Evolutionary conservation across 1,140 invertebrate genomes (phyloP), one percentile per base, ranked within the genome.

Genomic region (Amyelois transitella): DNA sequence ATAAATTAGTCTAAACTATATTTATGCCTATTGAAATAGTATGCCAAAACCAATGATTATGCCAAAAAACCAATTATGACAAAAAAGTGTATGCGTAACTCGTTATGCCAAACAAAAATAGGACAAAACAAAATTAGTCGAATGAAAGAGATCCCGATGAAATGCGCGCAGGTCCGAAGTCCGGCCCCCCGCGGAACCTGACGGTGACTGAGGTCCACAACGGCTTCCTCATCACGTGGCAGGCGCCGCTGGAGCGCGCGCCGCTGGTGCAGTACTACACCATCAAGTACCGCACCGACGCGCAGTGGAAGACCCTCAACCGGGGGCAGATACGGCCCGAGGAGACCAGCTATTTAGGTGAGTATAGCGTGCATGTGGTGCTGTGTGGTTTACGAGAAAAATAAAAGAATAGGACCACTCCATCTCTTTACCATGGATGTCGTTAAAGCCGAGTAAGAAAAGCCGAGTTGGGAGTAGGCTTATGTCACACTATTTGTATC

Each of bases 161-260:
- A n/a, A n/a, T 85, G 32, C 2, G 2, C n/a, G 17, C n/a, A 97
- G 96, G 96, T 88, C 96, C 96, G 53, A 94, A 94, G 85, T 96
- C 97, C 28, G 94, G 94, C 72, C 92, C 94, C 24, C 96, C 96
- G 6, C 90, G 93, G 55, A 97, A 98, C 88, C 89, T 98, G 47
- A 96, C 96, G 32, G 94, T 97, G 19, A 94, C 93, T 14, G 95
- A 96, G 88, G 92, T 95, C 51, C 92, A 92, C 72, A 95, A 96
- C 81, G 96, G 96, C 49, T 96, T 96, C 81, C 91, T 97, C 25
- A 95, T 98, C 69, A 93, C 93, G 62, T 98, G 96, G 96, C 92
- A 94, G 79, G 91, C 93, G 53, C 96, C 96, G n/a, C 62, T 92
- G 44, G 94, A 96, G 75, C 91, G 92, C 61, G 91, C 92, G 18